phyloP scores from a whole-genome alignment of 2,888 invertebrate species.

The Chrysotoxum bicinctum region DNA sequence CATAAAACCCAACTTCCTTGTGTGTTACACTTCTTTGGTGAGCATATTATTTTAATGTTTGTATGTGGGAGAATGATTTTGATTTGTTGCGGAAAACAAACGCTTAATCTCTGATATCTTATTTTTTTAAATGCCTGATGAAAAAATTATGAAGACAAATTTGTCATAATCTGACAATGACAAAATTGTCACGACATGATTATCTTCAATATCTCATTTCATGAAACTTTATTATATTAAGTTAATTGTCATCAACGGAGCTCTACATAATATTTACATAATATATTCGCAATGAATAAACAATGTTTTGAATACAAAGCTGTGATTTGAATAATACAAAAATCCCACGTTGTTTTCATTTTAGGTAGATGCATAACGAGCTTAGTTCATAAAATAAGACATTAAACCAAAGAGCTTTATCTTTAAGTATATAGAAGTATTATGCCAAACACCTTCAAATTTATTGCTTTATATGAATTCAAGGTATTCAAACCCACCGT shows the following conservation, averaged over 20 bases:
- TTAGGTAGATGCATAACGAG: too few species aligned
- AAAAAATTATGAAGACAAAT: too few species aligned
- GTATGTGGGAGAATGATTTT: too few species aligned
- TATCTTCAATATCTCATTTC: too few species aligned
- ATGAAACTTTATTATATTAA: neutral
- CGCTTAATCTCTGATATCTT: too few species aligned
- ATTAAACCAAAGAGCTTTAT: neutral
- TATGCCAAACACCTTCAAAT: neutral
- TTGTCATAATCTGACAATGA: too few species aligned
- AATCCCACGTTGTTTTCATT: neutral
- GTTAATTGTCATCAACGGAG: neutral
- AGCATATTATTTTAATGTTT: too few species aligned
- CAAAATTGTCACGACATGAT: too few species aligned
- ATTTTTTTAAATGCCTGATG: too few species aligned
- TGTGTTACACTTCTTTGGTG: too few species aligned
- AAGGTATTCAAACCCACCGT: neutral
- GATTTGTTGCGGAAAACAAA: too few species aligned
- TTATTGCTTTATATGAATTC: neutral
- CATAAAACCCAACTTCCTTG: too few species aligned
- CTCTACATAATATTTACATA: neutral
- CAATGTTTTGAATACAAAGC: neutral
- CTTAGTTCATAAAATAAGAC: neutral
- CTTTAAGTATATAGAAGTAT: neutral
- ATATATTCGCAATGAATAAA: neutral
- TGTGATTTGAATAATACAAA: neutral